Base-by-base conservation (phyloP, 1,140 invertebrate species). In the Heterodera carotae region DNA sequence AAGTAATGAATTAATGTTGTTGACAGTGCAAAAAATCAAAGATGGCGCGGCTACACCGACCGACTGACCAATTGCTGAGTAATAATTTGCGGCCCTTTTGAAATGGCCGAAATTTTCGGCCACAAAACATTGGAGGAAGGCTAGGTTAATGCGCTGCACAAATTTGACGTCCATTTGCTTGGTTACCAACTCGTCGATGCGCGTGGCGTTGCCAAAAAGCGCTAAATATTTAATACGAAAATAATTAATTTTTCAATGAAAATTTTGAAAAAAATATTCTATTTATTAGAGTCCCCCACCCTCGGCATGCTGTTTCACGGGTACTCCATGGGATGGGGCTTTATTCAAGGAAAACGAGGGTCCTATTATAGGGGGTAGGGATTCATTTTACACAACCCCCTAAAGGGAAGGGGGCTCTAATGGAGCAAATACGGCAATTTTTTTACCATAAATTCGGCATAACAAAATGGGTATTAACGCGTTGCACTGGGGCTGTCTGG, bases 101-200 rank as follows among this genome's bases (percentile, higher is more conserved):
- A 83, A 82, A 2, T 56, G 75, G 7, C 81, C 81, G 56, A 78
- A 82, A 10, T 73, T 36, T 15, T 78, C 69, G n/a, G 71, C 33
- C 0, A 78, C 36, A n/a, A 67, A 78, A 69, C 81, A 84, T 3
- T 34, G 71, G 0, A 81, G 79, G 80, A 87, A 90, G 85, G 89
- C 89, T 60, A 97, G 89, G 0, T 94, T 94, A 89, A 97, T 94
- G 86, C 96, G 90, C 87, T 97, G 95, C 78, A 97, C 92, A 89
- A 97, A 94, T 90, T 98, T 98, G 69, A 95, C 91, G 84, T 97
- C 95, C 86, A 97, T 89, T 56, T 82, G 69, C 22, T 56, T 67
- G 22, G n/a, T n/a, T n/a, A 34, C 22, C 29, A 83, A 36, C 56
- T 69, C 74, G 15, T 43, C 33, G 15, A 82, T 70, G 36, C 82